Conservation (phyloP, 2,113 vertebrate genomes). For the Forbesichthys agassizii region DNA sequence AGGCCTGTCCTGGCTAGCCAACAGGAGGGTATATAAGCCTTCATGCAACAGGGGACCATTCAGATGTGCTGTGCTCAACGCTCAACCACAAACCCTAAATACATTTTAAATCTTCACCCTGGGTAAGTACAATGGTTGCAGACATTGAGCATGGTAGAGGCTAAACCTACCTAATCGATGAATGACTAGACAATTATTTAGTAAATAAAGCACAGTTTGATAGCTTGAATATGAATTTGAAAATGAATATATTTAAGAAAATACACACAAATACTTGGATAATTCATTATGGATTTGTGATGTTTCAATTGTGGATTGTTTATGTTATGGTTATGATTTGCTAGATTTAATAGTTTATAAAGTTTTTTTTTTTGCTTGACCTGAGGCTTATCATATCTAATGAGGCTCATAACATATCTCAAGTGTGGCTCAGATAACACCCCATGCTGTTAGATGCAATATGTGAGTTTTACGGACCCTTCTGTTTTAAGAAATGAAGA, state of each 20-base stretch:
- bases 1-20: constrained; percentile 64
- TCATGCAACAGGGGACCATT: constrained; percentile 48
- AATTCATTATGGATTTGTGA: neutral
- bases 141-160: constrained; percentile 15
- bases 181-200: neutral
- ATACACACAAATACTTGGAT: neutral
- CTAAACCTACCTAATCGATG: neutral
- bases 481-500: too few species aligned
- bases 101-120: constrained; percentile 40
- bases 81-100: constrained; percentile 47
- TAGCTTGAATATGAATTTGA: neutral
- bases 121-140: constrained; percentile 52
- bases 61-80: constrained; percentile 58
- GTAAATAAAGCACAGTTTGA: neutral
- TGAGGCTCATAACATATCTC: too few species aligned
- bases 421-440: too few species aligned
- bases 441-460: too few species aligned
- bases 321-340: neutral
- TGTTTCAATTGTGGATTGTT: neutral
- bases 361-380: neutral
- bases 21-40: constrained; percentile 66
- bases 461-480: too few species aligned
- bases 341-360: neutral
- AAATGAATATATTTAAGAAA: neutral
- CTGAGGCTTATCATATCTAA: too few species aligned